Base-by-base conservation (phyloP, 2,888 invertebrate genomes). In the Autographa gamma region DNA sequence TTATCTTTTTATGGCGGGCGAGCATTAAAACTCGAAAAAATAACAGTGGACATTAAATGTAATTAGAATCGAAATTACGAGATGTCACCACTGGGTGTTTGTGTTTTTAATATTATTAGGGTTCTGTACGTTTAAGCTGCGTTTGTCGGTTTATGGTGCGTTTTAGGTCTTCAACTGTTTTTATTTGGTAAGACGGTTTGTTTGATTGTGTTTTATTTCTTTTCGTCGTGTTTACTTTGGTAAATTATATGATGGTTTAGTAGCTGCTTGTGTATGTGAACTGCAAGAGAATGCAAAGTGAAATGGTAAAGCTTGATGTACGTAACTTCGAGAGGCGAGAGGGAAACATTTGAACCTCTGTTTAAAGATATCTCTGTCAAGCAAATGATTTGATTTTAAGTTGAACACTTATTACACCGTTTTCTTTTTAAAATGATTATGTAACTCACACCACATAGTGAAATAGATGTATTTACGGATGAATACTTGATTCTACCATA, bases 11-110 rank as follows among this genome's bases (percentile, higher is more conserved):
- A 95, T 93, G 93, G 94, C 93, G 89, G 89, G 90, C 88, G 89
- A 89, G 91, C 94, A 95, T 95, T 95, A 94, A 95, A 95, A 94
- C 93, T 93, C 92, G 91, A 93, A 95, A 95, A 95, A 95, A 95
- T 93, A 94, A 93, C 93, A 92, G 91, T 90, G 89, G 91, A 91
- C 93, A 93, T 95, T 95, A 95, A 93, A 93, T 81, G 92, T 95
- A 94, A 95, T 95, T 94, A 94, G 93, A 92, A 93, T 93, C 89
- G 92, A 92, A 93, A 93, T 93, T 92, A 92, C 91, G 93, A 92
- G 93, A 94, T 93, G 95, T 93, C 94, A 91, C 89, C 78, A 89
- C 85, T 81, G 83, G 86, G 85, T 88, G 86, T 90, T 90, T 88
- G 88, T 88, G 82, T 81, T 83, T 81, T 82, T 84, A 80, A 85